Conservation (phyloP, 2,888 invertebrate genomes). For the Ophraella communa region DNA sequence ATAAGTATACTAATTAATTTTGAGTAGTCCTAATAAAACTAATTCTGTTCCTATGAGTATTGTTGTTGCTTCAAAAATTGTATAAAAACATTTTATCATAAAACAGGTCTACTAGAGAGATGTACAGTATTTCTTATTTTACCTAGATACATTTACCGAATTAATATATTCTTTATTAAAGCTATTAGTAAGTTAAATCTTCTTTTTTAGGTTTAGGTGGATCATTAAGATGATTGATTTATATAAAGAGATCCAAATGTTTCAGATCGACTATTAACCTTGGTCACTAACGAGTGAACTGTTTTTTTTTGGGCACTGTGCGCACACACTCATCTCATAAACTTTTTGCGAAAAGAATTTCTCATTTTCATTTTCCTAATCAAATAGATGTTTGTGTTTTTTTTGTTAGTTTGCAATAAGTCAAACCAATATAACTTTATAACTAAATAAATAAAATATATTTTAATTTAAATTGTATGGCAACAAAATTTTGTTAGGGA, state of each 20-base stretch:
- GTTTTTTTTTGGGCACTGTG: conserved; percentile 43
- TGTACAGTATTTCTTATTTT: no score
- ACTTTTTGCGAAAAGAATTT: conserved; percentile 43
- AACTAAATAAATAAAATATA: background rate
- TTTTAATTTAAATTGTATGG: no score
- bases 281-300: conserved; percentile 42
- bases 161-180: background rate
- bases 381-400: conserved; percentile 29
- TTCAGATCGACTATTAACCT: conserved; percentile 50
- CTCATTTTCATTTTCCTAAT: conserved; percentile 27
- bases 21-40: no score
- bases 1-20: no score
- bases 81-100: no score
- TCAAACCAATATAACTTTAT: conserved; percentile 14
- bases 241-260: conserved; percentile 23
- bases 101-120: no score
- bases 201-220: background rate
- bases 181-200: background rate
- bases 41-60: no score
- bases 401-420: conserved; percentile 26
- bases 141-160: background rate
- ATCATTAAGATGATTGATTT: background rate
- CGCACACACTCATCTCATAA: conserved; percentile 41
- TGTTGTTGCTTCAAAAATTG: no score
- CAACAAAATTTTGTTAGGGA: no score